phyloP scores from a whole-genome alignment of 2,888 invertebrate species.

The Hymenopus coronatus region DNA sequence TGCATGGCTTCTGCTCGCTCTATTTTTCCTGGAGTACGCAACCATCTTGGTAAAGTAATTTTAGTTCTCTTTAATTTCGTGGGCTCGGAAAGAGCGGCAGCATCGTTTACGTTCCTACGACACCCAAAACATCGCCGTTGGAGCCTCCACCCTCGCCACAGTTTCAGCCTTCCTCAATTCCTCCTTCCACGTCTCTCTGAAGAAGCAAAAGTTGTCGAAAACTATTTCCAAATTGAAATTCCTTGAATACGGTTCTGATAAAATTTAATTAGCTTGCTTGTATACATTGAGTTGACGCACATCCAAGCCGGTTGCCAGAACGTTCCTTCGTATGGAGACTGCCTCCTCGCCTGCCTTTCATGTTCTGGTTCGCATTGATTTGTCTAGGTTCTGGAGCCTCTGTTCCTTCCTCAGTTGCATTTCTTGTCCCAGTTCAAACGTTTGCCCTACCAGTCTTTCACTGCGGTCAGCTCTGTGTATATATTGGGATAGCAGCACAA shows the following conservation, averaged over 20 bases:
- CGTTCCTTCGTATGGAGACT: background rate
- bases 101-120: background rate
- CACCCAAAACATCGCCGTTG: background rate
- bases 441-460: background rate
- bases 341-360: background rate
- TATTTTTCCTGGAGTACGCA: background rate
- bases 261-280: conserved; percentile 29
- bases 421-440: background rate
- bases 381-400: background rate
- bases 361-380: background rate
- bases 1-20: background rate
- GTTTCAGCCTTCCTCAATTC: background rate
- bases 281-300: conserved; percentile 1
- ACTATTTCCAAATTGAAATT: conserved; percentile 32
- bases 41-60: background rate
- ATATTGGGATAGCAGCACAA: too few relatives aligned
- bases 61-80: background rate
- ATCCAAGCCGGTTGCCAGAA: background rate
- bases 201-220: conserved; percentile 24
- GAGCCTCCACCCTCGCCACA: background rate
- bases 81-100: background rate
- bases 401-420: background rate
- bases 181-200: background rate
- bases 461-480: background rate
- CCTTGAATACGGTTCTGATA: conserved; percentile 22